A percentile compares a stretch with the other conserved stretches of the same genome.
Evolutionary conservation across 2,113 vertebrate species (phyloP).

Genomic region (Thunnus maccoyii): DNA sequence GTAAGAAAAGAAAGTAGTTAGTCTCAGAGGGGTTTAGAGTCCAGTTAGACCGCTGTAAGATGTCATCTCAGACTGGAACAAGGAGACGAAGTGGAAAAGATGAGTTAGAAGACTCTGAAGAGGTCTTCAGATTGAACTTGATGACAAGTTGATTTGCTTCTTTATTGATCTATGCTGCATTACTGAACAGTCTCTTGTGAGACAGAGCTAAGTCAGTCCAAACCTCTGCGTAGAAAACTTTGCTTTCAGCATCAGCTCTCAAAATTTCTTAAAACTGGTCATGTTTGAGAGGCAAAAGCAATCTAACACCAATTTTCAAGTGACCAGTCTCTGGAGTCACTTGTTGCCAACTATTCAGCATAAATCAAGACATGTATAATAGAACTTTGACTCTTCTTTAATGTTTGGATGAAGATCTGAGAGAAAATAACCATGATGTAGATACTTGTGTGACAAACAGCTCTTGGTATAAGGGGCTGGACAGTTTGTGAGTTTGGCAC

Average conservation of each 20-base stretch:
- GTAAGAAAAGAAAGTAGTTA: slow-evolving; percentile 80
- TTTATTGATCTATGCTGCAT: neutral
- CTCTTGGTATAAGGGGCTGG: neutral
- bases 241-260: too few relatives aligned
- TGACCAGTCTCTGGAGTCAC: neutral
- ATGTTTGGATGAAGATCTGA: neutral
- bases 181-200: slow-evolving; percentile 7
- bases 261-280: too few relatives aligned
- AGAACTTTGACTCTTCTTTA: too few relatives aligned
- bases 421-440: neutral
- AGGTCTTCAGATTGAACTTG: neutral
- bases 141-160: neutral
- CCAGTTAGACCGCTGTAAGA: slow-evolving; percentile 3
- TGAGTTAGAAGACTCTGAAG: neutral
- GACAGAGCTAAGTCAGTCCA: neutral
- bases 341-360: neutral
- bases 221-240: neutral
- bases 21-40: slow-evolving; percentile 32
- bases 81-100: neutral
- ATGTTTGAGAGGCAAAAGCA: neutral
- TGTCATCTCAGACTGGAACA: slow-evolving; percentile 45
- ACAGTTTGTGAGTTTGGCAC: slow-evolving; percentile 29
- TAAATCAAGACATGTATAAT: neutral
- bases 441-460: neutral
- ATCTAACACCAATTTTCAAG: neutral